Conservation (phyloP, 2,888 invertebrate genomes). For the Marasmarcha lunaedactyla region DNA sequence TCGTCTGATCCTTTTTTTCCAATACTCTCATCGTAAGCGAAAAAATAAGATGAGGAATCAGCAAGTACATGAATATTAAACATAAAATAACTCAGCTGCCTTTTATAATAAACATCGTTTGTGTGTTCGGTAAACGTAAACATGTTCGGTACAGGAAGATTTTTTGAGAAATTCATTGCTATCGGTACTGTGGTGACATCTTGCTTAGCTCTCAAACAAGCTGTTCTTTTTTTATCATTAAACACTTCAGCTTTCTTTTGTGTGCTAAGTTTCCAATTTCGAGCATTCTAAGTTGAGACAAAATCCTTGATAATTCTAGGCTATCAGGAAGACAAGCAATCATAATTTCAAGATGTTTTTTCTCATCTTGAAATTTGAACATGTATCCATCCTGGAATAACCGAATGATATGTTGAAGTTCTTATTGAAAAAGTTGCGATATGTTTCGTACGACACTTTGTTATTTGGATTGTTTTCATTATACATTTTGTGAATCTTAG, state of each 20-base stretch:
- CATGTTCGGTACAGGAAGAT: constrained; percentile 6
- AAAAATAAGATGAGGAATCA: no score
- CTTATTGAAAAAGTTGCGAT: no score
- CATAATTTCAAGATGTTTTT: no score
- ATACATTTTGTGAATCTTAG: constrained; percentile 4
- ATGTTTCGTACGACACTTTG: constrained; percentile 1
- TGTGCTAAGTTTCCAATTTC: constrained; percentile 9
- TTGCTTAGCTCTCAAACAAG: constrained; percentile 9
- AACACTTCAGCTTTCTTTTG: constrained; percentile 8
- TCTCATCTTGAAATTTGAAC: constrained; percentile 7
- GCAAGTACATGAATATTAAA: no score
- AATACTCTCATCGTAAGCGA: no score
- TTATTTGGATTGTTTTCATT: constrained; percentile 6
- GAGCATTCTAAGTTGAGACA: constrained; percentile 9
- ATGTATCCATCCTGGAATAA: constrained; percentile 9
- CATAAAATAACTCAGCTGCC: background rate
- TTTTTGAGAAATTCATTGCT: constrained; percentile 7
- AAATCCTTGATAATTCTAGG: constrained; percentile 6
- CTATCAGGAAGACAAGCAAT: no score
- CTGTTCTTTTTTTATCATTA: constrained; percentile 9
- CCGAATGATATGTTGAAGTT: constrained; percentile 11
- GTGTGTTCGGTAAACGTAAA: no score
- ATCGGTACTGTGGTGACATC: constrained; percentile 1
- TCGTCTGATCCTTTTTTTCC: constrained; percentile 3
- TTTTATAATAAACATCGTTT: constrained; percentile 6